phyloP scores from a whole-genome alignment of 2,888 invertebrate genomes.

The Dryadula phaetusa region DNA sequence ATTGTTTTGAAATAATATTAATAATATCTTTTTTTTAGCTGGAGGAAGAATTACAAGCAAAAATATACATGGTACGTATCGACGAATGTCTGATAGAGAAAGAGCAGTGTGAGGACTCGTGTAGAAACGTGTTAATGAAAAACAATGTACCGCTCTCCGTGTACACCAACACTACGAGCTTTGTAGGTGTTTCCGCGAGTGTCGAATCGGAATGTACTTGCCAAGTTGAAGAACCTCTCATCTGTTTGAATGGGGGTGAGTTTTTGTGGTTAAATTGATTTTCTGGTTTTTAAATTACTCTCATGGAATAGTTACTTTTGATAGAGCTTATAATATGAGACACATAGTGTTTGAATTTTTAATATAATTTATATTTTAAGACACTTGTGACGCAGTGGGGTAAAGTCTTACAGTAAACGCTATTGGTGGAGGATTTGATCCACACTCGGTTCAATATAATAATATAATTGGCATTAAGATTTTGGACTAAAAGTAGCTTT shows the following conservation, averaged over 20 bases:
- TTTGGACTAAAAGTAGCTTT: too few relatives aligned
- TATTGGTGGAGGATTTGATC: too few relatives aligned
- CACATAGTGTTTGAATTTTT: too few relatives aligned
- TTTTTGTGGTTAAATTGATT: neutral
- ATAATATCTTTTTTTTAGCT: constrained; percentile 66
- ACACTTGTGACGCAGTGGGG: too few relatives aligned
- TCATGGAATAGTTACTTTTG: too few relatives aligned
- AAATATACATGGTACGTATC: constrained; percentile 94
- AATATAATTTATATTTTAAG: too few relatives aligned
- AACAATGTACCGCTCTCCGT: constrained; percentile 91
- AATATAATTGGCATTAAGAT: too few relatives aligned
- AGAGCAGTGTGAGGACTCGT: constrained; percentile 89
- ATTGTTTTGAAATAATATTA: too few relatives aligned
- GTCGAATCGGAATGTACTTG: constrained; percentile 92
- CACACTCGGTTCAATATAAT: too few relatives aligned
- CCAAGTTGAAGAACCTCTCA: constrained; percentile 76
- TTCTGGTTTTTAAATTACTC: neutral
- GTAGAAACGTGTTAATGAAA: constrained; percentile 90
- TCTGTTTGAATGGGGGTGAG: constrained; percentile 92
- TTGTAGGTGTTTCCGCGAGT: constrained; percentile 95
- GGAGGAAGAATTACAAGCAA: constrained; percentile 88
- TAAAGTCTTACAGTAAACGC: too few relatives aligned
- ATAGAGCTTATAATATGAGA: too few relatives aligned
- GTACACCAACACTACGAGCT: constrained; percentile 96
- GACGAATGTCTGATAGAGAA: constrained; percentile 94